Base-by-base conservation (phyloP, 2,113 vertebrate species). In the Lutjanus erythropterus region DNA sequence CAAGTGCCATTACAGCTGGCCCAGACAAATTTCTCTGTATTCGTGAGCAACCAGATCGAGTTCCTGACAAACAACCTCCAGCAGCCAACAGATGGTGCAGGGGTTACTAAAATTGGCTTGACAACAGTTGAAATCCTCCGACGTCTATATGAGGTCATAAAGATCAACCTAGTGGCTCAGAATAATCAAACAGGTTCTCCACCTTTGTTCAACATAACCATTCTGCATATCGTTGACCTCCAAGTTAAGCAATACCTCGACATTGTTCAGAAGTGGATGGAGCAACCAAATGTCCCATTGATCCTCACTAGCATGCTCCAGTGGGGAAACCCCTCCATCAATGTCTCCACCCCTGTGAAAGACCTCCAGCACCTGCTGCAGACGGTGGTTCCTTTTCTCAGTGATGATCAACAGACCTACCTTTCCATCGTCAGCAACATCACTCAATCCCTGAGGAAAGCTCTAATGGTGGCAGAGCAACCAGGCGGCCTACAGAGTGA, bases 301-400 rank as follows among this genome's bases (percentile, higher is more conserved):
- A 39, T 81, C 56, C 50, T 95, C 12, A 76, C 74, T 11, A 84
- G 41, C 35, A 75, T 94, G 66, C 56, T 94, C 6, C 86, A 90
- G 10, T 92, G 88, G 89, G 91, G 88, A 79, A 83, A 83, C 58
- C 44, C 71, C 23, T 55, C 68, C 56, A 78, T 75, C 8, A 75
- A 86, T 41, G 2, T 59, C 3, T 84, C 83, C 33, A 68, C 59
- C 9, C 61, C 84, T 27, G 37, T 75, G 16, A 88, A 41, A 52
- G 90, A 94, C 78, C 14, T 94, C 33, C 71, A 88, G 2, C 23
- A 80, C 11, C 67, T 95, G 53, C 70, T 95, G n/a, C 49, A 89
- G 41, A 72, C 89, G 0, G 23, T 85, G 6, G 41, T 5, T 6
- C 12, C 23, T 14, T 42, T 92, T 56, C 75, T 95, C 33, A 60